Base-by-base conservation (phyloP, 2,113 vertebrate genomes). In the Gorsachius goisagi region DNA sequence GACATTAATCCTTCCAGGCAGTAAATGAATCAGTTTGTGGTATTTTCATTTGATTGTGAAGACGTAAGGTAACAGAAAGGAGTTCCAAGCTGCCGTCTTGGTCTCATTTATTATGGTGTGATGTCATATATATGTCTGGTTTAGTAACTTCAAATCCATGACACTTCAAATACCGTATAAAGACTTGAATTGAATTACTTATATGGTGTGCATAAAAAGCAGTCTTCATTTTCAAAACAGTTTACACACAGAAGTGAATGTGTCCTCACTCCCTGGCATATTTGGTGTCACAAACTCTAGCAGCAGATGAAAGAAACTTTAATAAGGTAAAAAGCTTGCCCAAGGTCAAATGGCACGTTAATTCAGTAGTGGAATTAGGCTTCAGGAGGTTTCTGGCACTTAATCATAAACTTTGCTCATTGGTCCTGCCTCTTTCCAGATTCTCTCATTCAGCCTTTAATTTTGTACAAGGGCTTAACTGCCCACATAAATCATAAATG, bases 351-450 rank as follows among this genome's bases (percentile, higher is more conserved):
- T 35, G 49, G 24, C 33, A 81, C 1, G 5, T 89, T 85, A 78
- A 53, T 71, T 85, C 79, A 75, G 33, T 86, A 77, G 22, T 28
- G 60, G 44, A 86, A 96, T 86, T 68, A 84, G 44, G 76, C 83
- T 95, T 94, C 72, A 59, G 79, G 72, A 88, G 30, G 32, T 84
- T 96, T 86, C 44, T 86, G 50, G 47, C 88, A 84, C 75, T 88
- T 81, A 75, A 56, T 90, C 75, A 81, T 55, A 67, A 84, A 55
- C 47, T 92, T 39, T 26, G 41, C 83, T 86, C 68, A 68, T 84
- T 71, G 67, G 79, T 90, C 64, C 45, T 89, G 44, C 56, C 41
- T 78, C 82, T 92, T 96, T 86, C 75, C 83, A 80, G 39, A 78
- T 84, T 74, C 39, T 94, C 41, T 92, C 68, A 45, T 81, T 78